Conservation (phyloP, 2,797 vertebrate genomes). For the Clarias fuscus region DNA sequence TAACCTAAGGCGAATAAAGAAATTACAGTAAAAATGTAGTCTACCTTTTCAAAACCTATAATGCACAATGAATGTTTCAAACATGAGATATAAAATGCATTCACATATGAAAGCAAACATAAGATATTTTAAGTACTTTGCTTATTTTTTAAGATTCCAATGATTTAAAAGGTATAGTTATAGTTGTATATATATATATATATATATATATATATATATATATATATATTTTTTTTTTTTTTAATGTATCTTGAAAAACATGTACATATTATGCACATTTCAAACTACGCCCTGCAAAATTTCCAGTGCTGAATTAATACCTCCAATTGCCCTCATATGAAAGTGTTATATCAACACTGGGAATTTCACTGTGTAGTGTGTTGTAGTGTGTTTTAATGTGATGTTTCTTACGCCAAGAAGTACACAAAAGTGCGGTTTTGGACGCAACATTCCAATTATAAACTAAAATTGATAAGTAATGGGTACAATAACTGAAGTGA, state of each 20-base stretch:
- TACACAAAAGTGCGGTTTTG: background rate
- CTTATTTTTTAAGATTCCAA: too few species aligned
- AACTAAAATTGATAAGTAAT: background rate
- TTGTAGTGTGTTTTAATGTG: too few species aligned
- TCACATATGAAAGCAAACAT: background rate
- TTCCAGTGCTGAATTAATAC: too few species aligned
- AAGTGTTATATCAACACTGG: too few species aligned
- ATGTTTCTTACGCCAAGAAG: background rate
- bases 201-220: too few species aligned
- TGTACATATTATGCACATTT: background rate
- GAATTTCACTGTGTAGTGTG: too few species aligned
- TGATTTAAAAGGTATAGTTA: background rate
- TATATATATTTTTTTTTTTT: background rate
- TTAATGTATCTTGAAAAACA: background rate
- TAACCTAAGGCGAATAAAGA: background rate
- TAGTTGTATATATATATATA: too few species aligned
- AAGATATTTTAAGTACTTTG: background rate
- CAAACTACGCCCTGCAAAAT: too few species aligned
- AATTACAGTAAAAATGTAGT: background rate
- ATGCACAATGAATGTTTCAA: background rate
- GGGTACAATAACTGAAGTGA: too few species aligned
- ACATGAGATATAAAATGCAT: background rate
- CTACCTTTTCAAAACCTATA: background rate
- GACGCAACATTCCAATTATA: background rate
- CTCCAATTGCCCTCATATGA: too few species aligned